Evolutionary conservation across 2,113 vertebrate species (phyloP).

Genomic region (Lucifuga dentata): DNA sequence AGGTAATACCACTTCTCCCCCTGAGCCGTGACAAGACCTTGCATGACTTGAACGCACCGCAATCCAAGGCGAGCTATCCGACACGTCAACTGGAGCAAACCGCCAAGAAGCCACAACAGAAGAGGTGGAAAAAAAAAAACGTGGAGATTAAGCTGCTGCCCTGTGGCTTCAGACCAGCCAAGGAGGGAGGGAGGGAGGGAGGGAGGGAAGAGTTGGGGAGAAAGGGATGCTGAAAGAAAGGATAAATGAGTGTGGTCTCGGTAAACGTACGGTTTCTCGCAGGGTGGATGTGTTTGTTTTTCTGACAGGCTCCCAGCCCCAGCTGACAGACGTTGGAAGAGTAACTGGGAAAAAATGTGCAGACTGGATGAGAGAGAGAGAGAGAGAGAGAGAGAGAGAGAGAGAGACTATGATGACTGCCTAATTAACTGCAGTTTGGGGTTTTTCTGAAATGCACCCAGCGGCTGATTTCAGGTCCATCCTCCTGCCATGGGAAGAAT

Average conservation of each 20-base stretch:
- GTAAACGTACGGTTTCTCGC: conserved; percentile 44
- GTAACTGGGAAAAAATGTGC: background rate
- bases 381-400: conserved; percentile 5
- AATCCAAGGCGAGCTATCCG: conserved; percentile 53
- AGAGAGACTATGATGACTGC: background rate
- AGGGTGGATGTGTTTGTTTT: conserved; percentile 74
- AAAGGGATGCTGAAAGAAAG: conserved; percentile 48
- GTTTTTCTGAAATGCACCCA: conserved; percentile 57
- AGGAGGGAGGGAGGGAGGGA: conserved; percentile 6
- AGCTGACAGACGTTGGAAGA: conserved; percentile 63
- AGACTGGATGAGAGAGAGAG: background rate
- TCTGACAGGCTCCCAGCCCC: conserved; percentile 63
- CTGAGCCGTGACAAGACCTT: conserved; percentile 55
- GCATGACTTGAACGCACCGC: conserved; percentile 61
- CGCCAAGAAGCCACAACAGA: conserved; percentile 58
- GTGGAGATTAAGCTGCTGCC: conserved; percentile 40
- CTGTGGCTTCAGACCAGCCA: conserved; percentile 40
- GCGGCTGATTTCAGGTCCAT: conserved; percentile 69
- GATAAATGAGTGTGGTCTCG: conserved; percentile 72
- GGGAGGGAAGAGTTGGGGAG: conserved; percentile 16
- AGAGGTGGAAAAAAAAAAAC: conserved; percentile 61
- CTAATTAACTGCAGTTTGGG: conserved; percentile 41
- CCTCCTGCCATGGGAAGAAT: conserved; percentile 57
- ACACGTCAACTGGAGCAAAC: conserved; percentile 37
- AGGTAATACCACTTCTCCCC: conserved; percentile 16